A percentile compares a stretch with the other conserved stretches of the same genome.
These are phyloP conservation scores for Phasianus colchicus DNA, from an alignment of 2,113 vertebrate genomes.

Conservation along the genomic window DNA sequence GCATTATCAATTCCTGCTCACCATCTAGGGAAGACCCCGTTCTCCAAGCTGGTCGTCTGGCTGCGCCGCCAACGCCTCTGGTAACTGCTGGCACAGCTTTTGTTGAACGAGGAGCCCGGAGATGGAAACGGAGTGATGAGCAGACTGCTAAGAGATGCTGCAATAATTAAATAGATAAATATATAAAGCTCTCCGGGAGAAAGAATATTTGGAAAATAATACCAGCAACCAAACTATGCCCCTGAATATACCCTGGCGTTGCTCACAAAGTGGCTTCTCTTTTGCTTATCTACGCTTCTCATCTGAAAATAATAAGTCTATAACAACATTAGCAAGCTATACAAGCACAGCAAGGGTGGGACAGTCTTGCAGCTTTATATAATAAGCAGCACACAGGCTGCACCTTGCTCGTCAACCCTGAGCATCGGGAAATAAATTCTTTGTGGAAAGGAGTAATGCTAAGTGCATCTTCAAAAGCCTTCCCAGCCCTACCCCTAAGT, in stretches of 20 bases:
- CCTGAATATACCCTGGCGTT: neutral
- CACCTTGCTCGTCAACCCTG: neutral
- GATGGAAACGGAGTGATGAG: constrained; percentile 96
- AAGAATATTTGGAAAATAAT: neutral
- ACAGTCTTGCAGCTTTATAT: constrained; percentile 14
- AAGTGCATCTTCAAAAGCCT: neutral
- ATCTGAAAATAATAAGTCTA: constrained; percentile 1
- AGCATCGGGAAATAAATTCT: neutral
- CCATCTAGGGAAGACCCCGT: constrained; percentile 98
- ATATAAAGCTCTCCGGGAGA: neutral
- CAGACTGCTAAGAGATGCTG: constrained; percentile 97
- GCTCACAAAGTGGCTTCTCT: neutral
- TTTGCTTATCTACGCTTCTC: neutral
- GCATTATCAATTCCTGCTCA: constrained; percentile 70
- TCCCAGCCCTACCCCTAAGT: neutral
- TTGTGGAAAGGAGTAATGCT: neutral
- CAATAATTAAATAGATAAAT: neutral
- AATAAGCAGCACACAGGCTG: neutral
- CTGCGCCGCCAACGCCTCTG: constrained; percentile 97
- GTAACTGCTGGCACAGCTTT: constrained; percentile 98
- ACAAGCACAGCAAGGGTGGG: neutral
- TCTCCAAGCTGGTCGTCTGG: constrained; percentile 98
- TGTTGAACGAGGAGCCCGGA: constrained; percentile 94
- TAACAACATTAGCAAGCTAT: neutral
- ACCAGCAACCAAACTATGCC: neutral